These are phyloP conservation scores for Spinibarbus caldwelli DNA, from an alignment of 2,797 vertebrate species.

Conservation along the genomic window DNA sequence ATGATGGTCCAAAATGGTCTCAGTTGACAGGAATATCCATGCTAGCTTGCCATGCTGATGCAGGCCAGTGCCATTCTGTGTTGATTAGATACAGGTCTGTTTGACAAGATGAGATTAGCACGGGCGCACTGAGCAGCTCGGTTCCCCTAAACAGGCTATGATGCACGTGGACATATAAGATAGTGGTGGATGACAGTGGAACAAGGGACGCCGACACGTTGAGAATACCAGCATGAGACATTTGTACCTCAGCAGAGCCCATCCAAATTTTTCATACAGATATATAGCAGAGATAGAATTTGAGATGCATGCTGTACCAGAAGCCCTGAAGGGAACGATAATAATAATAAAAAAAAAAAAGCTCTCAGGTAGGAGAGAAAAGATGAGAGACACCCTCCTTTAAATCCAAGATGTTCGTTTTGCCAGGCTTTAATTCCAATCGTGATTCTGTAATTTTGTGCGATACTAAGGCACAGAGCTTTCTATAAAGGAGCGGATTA, in stretches of 20 bases:
- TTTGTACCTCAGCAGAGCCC: not conserved
- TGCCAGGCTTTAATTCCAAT: conserved; percentile 47
- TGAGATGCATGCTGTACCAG: conserved; percentile 6
- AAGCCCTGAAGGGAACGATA: not conserved
- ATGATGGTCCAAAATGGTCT: conserved; percentile 43
- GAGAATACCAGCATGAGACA: not conserved
- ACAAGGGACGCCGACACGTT: not conserved
- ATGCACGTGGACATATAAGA: conserved; percentile 15
- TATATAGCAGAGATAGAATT: conserved; percentile 22
- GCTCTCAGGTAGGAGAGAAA: conserved; percentile 12
- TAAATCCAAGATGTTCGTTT: conserved; percentile 50
- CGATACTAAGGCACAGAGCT: conserved; percentile 58
- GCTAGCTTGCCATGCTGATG: conserved; percentile 39
- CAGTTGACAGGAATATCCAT: conserved; percentile 44
- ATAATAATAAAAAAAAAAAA: not conserved
- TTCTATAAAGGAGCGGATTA: conserved; percentile 81
- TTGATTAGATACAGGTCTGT: conserved; percentile 40
- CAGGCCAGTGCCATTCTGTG: conserved; percentile 49
- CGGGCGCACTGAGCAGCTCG: conserved; percentile 15
- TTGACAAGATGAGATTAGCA: conserved; percentile 39
- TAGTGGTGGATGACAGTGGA: conserved; percentile 19
- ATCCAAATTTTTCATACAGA: conserved; percentile 40
- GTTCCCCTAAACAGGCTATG: conserved; percentile 14
- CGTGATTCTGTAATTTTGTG: conserved; percentile 59
- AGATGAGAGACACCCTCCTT: not conserved